Conservation (phyloP, 2,888 invertebrate species). For the Aphodius granarius region DNA sequence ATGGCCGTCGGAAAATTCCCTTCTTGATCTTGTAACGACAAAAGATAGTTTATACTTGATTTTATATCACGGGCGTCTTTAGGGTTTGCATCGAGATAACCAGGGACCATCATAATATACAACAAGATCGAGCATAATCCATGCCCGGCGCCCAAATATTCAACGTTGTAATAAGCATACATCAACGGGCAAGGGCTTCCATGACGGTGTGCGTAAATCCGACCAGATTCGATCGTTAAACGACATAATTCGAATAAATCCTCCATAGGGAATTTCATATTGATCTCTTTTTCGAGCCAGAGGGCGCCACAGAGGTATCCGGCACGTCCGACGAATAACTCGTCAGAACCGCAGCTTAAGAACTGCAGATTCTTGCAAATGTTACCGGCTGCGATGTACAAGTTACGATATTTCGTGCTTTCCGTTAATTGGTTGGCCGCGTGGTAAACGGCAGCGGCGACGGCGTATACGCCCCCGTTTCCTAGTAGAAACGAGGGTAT, state of each 20-base stretch:
- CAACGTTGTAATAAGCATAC: slow-evolving; percentile 75
- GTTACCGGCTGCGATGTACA: slow-evolving; percentile 52
- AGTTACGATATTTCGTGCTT: slow-evolving; percentile 45
- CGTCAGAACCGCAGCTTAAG: slow-evolving; percentile 73
- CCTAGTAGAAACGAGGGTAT: slow-evolving; percentile 77
- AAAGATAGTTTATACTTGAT: slow-evolving; percentile 66
- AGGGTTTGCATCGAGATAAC: slow-evolving; percentile 60
- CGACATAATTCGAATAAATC: slow-evolving; percentile 68
- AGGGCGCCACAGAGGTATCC: slow-evolving; percentile 79
- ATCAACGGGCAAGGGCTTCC: slow-evolving; percentile 70
- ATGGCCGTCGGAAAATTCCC: slow-evolving; percentile 64
- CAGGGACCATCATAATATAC: slow-evolving; percentile 63
- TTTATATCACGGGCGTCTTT: slow-evolving; percentile 63
- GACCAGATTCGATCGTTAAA: slow-evolving; percentile 71
- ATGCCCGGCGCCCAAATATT: slow-evolving; percentile 75
- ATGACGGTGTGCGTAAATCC: slow-evolving; percentile 63
- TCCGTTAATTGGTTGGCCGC: slow-evolving; percentile 54
- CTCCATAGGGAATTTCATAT: slow-evolving; percentile 52
- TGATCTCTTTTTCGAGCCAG: slow-evolving; percentile 67
- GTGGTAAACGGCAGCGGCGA: slow-evolving; percentile 66
- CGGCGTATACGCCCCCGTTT: slow-evolving; percentile 74
- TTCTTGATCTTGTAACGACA: slow-evolving; percentile 66
- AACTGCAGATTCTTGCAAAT: slow-evolving; percentile 60
- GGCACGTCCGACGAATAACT: slow-evolving; percentile 82
- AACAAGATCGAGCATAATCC: slow-evolving; percentile 70